Evolutionary conservation across 1,140 invertebrate species (phyloP).

Genomic region (Cydia pomonella): DNA sequence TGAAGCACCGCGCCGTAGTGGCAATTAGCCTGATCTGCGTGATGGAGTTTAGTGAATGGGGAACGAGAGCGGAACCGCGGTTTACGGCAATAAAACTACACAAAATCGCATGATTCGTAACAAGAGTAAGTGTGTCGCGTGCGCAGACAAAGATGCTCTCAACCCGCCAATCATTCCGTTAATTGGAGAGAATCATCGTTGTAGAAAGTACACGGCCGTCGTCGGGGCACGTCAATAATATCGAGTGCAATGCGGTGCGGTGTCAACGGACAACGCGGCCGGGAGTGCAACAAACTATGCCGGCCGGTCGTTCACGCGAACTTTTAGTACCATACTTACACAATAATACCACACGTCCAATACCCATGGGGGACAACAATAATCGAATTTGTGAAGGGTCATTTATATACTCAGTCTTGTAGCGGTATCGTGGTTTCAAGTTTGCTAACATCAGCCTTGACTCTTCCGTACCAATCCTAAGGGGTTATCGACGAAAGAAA

Average conservation of each 20-base stretch:
- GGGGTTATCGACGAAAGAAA: neutral
- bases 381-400: constrained; percentile 24
- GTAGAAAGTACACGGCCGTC: constrained; percentile 65
- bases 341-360: constrained; percentile 41
- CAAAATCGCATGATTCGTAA: constrained; percentile 66
- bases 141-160: constrained; percentile 62
- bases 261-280: constrained; percentile 52
- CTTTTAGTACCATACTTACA: constrained; percentile 46
- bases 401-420: neutral
- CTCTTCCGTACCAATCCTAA: neutral
- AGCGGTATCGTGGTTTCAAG: constrained; percentile 3
- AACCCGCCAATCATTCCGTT: constrained; percentile 75
- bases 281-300: constrained; percentile 55
- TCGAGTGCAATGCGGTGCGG: constrained; percentile 36
- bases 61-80: constrained; percentile 28
- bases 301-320: constrained; percentile 48
- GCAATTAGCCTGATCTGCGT: constrained; percentile 3
- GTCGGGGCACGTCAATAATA: constrained; percentile 36
- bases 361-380: constrained; percentile 13
- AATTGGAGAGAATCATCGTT: constrained; percentile 78
- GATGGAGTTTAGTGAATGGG: constrained; percentile 26
- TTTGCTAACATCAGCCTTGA: neutral
- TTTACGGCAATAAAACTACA: constrained; percentile 36
- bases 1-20: neutral
- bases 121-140: constrained; percentile 75